These are phyloP conservation scores for Bactericera cockerelli DNA, from an alignment of 1,140 invertebrate species.

Conservation along the genomic window DNA sequence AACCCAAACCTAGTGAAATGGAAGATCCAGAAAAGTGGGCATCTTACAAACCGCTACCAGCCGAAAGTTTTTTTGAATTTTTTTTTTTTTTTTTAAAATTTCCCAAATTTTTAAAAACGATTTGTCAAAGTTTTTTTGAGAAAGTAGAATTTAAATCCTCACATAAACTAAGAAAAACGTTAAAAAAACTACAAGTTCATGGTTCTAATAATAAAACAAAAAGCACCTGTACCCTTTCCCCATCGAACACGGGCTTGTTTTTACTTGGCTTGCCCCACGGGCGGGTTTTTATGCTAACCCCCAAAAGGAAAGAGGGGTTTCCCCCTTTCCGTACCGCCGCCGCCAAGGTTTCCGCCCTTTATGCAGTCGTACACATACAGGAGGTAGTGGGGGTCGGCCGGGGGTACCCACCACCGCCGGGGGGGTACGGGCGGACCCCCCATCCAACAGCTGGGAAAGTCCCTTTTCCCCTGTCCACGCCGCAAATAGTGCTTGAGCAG, in stretches of 20 bases:
- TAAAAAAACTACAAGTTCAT: no score
- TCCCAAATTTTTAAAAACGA: no score
- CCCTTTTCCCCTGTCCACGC: constrained; percentile 69
- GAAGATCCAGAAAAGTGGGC: no score
- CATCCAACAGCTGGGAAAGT: constrained; percentile 93
- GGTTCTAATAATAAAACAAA: neutral
- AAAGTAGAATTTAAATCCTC: no score
- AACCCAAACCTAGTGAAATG: no score
- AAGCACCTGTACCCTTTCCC: neutral
- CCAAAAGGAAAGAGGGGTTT: constrained; percentile 52
- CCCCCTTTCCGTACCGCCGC: constrained; percentile 46
- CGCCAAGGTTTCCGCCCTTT: constrained; percentile 59
- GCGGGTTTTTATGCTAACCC: constrained; percentile 52
- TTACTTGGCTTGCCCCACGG: constrained; percentile 39
- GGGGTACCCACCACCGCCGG: constrained; percentile 79
- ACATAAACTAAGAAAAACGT: no score
- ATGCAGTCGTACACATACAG: constrained; percentile 80
- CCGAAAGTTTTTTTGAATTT: no score
- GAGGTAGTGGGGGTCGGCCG: constrained; percentile 88
- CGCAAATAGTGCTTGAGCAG: constrained; percentile 69
- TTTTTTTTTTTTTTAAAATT: no score
- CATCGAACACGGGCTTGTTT: neutral
- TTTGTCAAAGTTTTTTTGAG: no score
- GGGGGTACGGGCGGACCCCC: constrained; percentile 80
- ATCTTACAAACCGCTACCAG: no score